Percentiles rank a stretch among this genome's conserved stretches.
Conservation (phyloP, 1,140 invertebrate species). For the Stegodyphus dumicola region DNA sequence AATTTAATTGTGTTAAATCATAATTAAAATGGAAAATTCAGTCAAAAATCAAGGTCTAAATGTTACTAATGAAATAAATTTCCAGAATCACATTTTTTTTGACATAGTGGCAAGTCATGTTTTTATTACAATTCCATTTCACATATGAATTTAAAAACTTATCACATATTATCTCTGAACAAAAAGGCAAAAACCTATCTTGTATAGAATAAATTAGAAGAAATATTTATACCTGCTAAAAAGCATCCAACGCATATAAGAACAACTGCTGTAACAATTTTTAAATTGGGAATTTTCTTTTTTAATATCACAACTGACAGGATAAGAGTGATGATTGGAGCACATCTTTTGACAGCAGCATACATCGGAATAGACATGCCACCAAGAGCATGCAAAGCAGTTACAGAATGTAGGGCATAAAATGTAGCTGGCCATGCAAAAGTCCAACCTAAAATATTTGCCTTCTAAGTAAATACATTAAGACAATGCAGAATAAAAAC, state of each 20-base stretch:
- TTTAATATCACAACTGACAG: slow-evolving; percentile 68
- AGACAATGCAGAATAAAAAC: no score
- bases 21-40: no score
- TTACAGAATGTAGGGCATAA: slow-evolving; percentile 69
- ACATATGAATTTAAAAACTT: no score
- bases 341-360: slow-evolving; percentile 71
- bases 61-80: no score
- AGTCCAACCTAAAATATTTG: slow-evolving; percentile 62
- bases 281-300: slow-evolving; percentile 67
- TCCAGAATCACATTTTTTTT: no score
- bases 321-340: slow-evolving; percentile 70
- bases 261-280: slow-evolving; percentile 67
- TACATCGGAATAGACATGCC: slow-evolving; percentile 74
- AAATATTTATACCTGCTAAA: slow-evolving; percentile 68
- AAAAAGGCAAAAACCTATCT: no score
- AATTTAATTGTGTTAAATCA: no score
- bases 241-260: slow-evolving; percentile 70
- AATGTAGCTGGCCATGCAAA: slow-evolving; percentile 70
- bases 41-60: no score
- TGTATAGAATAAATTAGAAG: neutral
- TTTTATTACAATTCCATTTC: no score
- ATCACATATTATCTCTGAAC: no score
- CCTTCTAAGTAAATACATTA: neutral
- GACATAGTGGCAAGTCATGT: no score
- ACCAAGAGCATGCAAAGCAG: slow-evolving; percentile 70